Evolutionary conservation across 2,113 vertebrate genomes (phyloP).

Genomic region (Himantopus leucocephalus): DNA sequence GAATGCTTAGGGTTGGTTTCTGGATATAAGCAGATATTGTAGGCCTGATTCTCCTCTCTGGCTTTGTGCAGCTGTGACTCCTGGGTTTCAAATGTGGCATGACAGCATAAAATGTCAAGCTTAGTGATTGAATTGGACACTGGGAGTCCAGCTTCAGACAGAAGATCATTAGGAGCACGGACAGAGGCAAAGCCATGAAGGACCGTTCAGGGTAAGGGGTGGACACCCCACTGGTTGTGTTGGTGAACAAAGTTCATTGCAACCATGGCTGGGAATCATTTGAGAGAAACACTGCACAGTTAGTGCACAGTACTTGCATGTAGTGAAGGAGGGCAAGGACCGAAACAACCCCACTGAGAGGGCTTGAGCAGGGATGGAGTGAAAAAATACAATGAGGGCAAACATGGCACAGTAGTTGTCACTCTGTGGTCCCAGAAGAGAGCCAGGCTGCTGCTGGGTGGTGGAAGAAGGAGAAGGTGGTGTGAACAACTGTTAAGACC

Average conservation of each 20-base stretch:
- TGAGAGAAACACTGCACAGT: background rate
- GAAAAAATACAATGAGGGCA: background rate
- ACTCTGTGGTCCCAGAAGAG: background rate
- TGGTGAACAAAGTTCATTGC: background rate
- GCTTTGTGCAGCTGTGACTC: background rate
- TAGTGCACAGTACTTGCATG: background rate
- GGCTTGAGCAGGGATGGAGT: background rate
- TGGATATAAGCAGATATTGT: background rate
- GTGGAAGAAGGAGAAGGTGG: background rate
- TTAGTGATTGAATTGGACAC: background rate
- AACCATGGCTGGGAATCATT: background rate
- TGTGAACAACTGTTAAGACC: background rate
- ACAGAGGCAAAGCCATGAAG: background rate
- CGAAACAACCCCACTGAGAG: background rate
- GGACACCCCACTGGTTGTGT: background rate
- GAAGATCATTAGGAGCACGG: background rate
- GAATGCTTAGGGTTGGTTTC: background rate
- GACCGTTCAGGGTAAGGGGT: background rate
- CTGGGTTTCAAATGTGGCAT: background rate
- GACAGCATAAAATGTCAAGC: background rate
- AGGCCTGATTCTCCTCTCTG: background rate
- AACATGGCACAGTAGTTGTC: background rate
- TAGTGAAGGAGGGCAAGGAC: background rate
- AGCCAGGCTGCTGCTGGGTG: background rate
- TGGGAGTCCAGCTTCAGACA: background rate